phyloP scores from a whole-genome alignment of 53 echinoderm and acorn worm genomes.

The Luidia sarsii region DNA sequence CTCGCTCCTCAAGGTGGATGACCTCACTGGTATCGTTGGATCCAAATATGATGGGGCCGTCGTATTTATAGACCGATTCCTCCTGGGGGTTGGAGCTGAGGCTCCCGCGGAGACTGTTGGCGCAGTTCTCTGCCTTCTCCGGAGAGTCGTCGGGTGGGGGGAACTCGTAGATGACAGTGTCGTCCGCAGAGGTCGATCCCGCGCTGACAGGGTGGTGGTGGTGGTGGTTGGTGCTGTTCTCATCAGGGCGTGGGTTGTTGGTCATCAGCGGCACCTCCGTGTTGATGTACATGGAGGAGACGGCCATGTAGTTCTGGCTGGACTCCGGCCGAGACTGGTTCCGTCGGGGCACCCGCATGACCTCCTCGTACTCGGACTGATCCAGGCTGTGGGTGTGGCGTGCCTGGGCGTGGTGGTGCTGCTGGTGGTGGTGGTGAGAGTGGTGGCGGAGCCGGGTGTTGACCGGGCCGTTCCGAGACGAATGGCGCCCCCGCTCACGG shows the following conservation, averaged over 20 bases:
- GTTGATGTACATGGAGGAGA: slow-evolving; percentile 74
- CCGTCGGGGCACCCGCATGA: slow-evolving; percentile 63
- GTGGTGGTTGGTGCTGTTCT: slow-evolving; percentile 71
- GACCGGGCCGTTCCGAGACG: slow-evolving; percentile 28
- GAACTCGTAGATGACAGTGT: slow-evolving; percentile 86
- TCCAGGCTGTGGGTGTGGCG: slow-evolving; percentile 59
- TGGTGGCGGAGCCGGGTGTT: neutral
- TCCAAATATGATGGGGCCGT: slow-evolving; percentile 91
- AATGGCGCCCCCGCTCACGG: neutral
- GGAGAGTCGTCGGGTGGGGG: slow-evolving; percentile 69
- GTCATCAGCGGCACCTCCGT: slow-evolving; percentile 46
- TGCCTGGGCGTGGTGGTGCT: slow-evolving; percentile 34
- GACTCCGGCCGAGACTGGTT: slow-evolving; percentile 47
- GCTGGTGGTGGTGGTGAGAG: slow-evolving; percentile 3
- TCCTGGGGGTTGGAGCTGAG: slow-evolving; percentile 59
- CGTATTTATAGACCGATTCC: slow-evolving; percentile 88
- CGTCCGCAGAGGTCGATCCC: slow-evolving; percentile 24
- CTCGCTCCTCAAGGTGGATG: slow-evolving; percentile 74
- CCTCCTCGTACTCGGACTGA: slow-evolving; percentile 90
- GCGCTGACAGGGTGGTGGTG: neutral
- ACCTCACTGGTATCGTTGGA: slow-evolving; percentile 80
- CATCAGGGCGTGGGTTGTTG: slow-evolving; percentile 24
- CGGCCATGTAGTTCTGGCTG: slow-evolving; percentile 80
- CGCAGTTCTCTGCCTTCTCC: slow-evolving; percentile 34
- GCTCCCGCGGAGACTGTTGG: slow-evolving; percentile 18